Evolutionary conservation across 2,113 vertebrate genomes (phyloP).

Genomic region (Leptodactylus fuscus): DNA sequence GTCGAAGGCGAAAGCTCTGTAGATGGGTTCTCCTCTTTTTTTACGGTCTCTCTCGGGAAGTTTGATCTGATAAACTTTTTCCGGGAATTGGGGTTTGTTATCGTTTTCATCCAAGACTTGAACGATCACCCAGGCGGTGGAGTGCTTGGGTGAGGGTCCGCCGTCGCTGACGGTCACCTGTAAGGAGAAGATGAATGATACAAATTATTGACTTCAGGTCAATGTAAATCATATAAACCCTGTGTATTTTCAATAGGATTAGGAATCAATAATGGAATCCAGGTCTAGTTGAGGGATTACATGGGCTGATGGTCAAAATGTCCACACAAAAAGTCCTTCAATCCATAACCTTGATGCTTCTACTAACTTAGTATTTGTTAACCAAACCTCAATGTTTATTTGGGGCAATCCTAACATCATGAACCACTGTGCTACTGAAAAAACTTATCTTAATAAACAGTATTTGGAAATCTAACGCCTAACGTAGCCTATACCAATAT

Average conservation of each 20-base stretch:
- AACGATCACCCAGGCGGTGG: constrained; percentile 90
- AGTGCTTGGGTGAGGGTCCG: constrained; percentile 82
- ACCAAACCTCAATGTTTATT: neutral
- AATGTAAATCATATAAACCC: neutral
- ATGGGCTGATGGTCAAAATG: neutral
- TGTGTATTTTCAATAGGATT: too few species aligned
- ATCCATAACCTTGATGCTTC: neutral
- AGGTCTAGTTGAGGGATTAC: neutral
- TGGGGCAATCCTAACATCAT: neutral
- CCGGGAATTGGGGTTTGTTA: constrained; percentile 92
- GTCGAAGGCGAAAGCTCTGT: constrained; percentile 92
- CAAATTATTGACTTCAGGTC: neutral
- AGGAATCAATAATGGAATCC: too few species aligned
- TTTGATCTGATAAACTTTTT: constrained; percentile 94
- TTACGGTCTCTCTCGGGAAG: constrained; percentile 91
- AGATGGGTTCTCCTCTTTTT: constrained; percentile 90
- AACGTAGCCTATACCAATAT: too few species aligned
- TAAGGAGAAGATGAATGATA: neutral
- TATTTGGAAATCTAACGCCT: too few species aligned
- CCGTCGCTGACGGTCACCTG: constrained; percentile 93
- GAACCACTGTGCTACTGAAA: too few species aligned
- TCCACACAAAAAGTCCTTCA: neutral
- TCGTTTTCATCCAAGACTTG: constrained; percentile 95
- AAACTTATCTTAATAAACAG: too few species aligned
- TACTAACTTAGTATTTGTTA: too few species aligned